Conservation (phyloP, 2,113 vertebrate genomes). For the Hipposideros armiger region DNA sequence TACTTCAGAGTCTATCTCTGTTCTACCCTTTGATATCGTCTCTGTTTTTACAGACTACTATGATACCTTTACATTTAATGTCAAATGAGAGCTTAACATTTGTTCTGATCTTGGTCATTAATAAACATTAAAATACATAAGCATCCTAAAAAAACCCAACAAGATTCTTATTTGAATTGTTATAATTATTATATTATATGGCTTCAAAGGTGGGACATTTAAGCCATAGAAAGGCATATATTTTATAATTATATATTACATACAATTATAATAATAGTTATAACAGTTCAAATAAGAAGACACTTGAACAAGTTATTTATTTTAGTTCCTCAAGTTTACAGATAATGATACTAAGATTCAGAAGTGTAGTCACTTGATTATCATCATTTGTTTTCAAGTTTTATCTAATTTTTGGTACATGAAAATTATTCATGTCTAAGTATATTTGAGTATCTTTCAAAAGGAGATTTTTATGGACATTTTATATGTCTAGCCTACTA, state of each 20-base stretch:
- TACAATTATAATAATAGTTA: not conserved
- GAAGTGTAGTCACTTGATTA: not conserved
- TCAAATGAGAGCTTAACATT: slow-evolving; percentile 77
- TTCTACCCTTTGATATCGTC: slow-evolving; percentile 63
- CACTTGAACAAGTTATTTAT: slow-evolving; percentile 35
- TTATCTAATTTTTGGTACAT: slow-evolving; percentile 73
- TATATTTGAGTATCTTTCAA: slow-evolving; percentile 69
- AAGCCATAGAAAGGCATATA: not conserved
- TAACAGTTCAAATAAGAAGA: slow-evolving; percentile 27
- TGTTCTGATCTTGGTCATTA: slow-evolving; percentile 58
- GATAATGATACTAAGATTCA: not conserved
- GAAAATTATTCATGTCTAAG: slow-evolving; percentile 71
- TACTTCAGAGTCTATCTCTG: slow-evolving; percentile 43
- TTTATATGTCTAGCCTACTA: not conserved
- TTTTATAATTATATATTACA: not conserved
- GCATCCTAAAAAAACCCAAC: not conserved
- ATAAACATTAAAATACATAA: slow-evolving; percentile 20
- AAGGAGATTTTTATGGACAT: slow-evolving; percentile 68
- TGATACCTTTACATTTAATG: slow-evolving; percentile 78
- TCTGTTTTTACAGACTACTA: slow-evolving; percentile 74
- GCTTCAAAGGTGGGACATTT: not conserved
- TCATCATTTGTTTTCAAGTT: slow-evolving; percentile 74
- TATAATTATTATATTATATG: not conserved
- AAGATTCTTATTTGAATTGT: slow-evolving; percentile 22
- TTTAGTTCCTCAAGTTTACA: not conserved